phyloP scores from a whole-genome alignment of 2,113 vertebrate genomes.

The Pluvianellus socialis region DNA sequence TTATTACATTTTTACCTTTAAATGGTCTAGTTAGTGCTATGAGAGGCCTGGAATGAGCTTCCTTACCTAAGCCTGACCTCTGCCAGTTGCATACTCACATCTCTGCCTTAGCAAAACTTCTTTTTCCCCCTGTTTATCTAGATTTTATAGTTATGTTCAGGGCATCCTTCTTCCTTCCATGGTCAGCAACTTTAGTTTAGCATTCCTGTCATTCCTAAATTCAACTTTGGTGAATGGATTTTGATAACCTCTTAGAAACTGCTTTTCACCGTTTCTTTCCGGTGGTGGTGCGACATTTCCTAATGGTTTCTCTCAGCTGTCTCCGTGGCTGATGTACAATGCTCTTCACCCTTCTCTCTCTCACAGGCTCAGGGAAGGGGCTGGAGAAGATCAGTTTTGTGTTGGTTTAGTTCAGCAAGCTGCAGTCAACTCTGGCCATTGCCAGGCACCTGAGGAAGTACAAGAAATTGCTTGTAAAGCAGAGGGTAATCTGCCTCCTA shows the following conservation, averaged over 20 bases:
- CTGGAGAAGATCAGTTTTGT: background rate
- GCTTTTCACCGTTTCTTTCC: background rate
- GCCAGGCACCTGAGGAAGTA: background rate
- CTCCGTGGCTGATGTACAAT: background rate
- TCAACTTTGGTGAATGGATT: background rate
- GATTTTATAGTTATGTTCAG: background rate
- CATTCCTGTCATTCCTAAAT: background rate
- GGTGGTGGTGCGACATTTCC: background rate
- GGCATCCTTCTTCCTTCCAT: background rate
- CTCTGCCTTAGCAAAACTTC: background rate
- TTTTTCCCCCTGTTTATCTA: background rate
- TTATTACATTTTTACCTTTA: background rate
- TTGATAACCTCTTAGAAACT: background rate
- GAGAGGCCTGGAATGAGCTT: background rate
- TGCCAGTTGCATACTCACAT: background rate
- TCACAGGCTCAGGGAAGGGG: background rate
- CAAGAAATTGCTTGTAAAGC: background rate
- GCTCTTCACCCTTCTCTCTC: background rate
- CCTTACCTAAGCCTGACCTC: background rate
- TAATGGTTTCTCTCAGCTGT: background rate
- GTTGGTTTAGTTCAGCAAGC: background rate
- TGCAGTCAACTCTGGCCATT: background rate
- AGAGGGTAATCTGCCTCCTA: background rate
- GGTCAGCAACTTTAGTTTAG: background rate
- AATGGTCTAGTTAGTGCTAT: background rate